A percentile compares a stretch with the other conserved stretches of the same genome.
Evolutionary conservation across 2,888 invertebrate species (phyloP).

Genomic region (Cheiracanthium punctorium): DNA sequence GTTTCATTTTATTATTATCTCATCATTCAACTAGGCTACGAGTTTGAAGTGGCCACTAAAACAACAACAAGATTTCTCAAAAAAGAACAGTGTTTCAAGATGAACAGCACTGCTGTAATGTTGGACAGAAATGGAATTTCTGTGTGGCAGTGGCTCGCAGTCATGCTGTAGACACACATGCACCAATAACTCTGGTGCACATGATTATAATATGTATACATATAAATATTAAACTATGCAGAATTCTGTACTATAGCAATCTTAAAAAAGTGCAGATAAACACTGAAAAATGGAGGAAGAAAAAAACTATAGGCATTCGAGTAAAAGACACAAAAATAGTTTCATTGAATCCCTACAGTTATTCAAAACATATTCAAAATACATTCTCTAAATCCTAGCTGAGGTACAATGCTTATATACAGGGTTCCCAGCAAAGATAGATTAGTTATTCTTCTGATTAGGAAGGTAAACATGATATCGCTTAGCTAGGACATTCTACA

Average conservation of each 20-base stretch:
- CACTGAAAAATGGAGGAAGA: conserved; percentile 9
- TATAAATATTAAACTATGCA: conserved; percentile 70
- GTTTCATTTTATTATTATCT: conserved; percentile 16
- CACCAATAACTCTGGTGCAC: neutral
- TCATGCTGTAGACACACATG: conserved; percentile 44
- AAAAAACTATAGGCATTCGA: neutral
- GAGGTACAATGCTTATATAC: no score
- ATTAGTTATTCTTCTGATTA: no score
- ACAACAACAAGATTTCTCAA: conserved; percentile 69
- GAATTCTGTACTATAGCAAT: conserved; percentile 56
- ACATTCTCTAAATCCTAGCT: no score
- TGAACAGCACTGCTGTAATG: conserved; percentile 67
- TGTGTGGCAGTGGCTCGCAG: conserved; percentile 67
- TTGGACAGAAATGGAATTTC: conserved; percentile 68
- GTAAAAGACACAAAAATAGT: no score
- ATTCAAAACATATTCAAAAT: no score
- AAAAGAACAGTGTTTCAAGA: conserved; percentile 64
- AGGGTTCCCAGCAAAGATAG: no score
- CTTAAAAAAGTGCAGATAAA: conserved; percentile 65
- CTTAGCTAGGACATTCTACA: no score
- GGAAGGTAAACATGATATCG: no score
- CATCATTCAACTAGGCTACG: conserved; percentile 49
- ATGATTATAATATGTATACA: conserved; percentile 62
- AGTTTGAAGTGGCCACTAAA: conserved; percentile 69
- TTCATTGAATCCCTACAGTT: no score